Evolutionary conservation across 2,888 invertebrate species (phyloP).

Genomic region (Agrochola macilenta): DNA sequence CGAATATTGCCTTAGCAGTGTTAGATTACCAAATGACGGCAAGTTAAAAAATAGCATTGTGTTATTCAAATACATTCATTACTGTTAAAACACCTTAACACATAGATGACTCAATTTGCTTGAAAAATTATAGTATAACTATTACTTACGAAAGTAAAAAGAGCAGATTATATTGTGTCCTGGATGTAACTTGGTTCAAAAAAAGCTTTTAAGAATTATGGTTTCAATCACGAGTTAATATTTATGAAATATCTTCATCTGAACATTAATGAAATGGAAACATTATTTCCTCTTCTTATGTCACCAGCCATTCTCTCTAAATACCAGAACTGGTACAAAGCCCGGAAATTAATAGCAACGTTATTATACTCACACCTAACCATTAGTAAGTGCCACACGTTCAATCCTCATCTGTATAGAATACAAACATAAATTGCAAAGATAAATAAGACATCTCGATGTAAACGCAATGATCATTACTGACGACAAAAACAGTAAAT

Average conservation of each 20-base stretch:
- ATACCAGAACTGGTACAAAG: constrained; percentile 58
- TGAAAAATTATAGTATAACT: neutral
- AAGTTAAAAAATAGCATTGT: neutral
- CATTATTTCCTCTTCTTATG: constrained; percentile 46
- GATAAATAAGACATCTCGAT: constrained; percentile 76
- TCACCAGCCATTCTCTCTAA: constrained; percentile 46
- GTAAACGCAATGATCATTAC: constrained; percentile 72
- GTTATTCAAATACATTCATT: neutral
- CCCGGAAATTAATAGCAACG: constrained; percentile 61
- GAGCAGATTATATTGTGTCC: neutral
- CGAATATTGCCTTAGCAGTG: neutral
- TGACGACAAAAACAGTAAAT: constrained; percentile 72
- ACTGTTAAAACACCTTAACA: neutral
- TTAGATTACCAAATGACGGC: neutral
- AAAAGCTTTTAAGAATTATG: constrained; percentile 9
- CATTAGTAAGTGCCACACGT: constrained; percentile 57
- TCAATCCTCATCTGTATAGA: constrained; percentile 58
- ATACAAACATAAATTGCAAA: constrained; percentile 68
- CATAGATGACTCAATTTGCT: neutral
- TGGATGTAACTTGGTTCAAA: constrained; percentile 7
- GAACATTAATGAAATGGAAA: constrained; percentile 47
- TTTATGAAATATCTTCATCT: constrained; percentile 52
- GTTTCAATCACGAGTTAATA: constrained; percentile 42
- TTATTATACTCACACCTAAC: constrained; percentile 57
- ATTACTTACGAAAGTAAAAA: neutral